phyloP scores from a whole-genome alignment of 2,888 invertebrate species.

The Drosophila nr. fundita region DNA sequence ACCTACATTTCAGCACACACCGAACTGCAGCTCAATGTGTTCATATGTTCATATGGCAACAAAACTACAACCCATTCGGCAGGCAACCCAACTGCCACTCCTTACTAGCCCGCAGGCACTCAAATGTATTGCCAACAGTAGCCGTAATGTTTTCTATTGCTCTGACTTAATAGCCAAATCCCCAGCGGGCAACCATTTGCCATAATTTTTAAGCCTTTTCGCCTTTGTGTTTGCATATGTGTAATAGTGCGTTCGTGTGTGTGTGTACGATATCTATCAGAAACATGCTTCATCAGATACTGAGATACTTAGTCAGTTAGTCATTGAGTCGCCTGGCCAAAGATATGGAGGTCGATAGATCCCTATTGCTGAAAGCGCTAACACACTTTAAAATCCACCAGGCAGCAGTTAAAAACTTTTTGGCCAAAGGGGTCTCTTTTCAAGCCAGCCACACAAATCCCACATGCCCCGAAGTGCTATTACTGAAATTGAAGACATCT shows the following conservation, averaged over 20 bases:
- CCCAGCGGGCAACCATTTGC: slow-evolving; percentile 64
- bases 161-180: slow-evolving; percentile 62
- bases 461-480: slow-evolving; percentile 77
- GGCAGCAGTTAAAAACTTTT: slow-evolving; percentile 75
- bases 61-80: neutral
- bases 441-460: slow-evolving; percentile 45
- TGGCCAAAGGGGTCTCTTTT: slow-evolving; percentile 56
- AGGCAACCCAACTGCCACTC: neutral
- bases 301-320: slow-evolving; percentile 40
- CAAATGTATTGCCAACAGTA: slow-evolving; percentile 65
- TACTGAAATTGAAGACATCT: slow-evolving; percentile 80
- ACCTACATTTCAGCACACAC: slow-evolving; percentile 35
- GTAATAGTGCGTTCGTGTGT: neutral
- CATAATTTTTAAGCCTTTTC: slow-evolving; percentile 67
- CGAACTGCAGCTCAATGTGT: slow-evolving; percentile 29
- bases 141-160: slow-evolving; percentile 53
- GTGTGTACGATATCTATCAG: slow-evolving; percentile 23
- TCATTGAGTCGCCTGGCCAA: slow-evolving; percentile 21
- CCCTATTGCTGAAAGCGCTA: slow-evolving; percentile 32
- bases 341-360: neutral
- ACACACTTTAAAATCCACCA: slow-evolving; percentile 71
- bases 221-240: slow-evolving; percentile 1
- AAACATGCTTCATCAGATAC: slow-evolving; percentile 42
- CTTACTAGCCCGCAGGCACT: slow-evolving; percentile 42
- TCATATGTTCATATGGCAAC: slow-evolving; percentile 35